Evolutionary conservation across 2,113 vertebrate genomes (phyloP), one percentile per base, ranked within the genome.

Genomic region (Porphyrio hochstetteri): DNA sequence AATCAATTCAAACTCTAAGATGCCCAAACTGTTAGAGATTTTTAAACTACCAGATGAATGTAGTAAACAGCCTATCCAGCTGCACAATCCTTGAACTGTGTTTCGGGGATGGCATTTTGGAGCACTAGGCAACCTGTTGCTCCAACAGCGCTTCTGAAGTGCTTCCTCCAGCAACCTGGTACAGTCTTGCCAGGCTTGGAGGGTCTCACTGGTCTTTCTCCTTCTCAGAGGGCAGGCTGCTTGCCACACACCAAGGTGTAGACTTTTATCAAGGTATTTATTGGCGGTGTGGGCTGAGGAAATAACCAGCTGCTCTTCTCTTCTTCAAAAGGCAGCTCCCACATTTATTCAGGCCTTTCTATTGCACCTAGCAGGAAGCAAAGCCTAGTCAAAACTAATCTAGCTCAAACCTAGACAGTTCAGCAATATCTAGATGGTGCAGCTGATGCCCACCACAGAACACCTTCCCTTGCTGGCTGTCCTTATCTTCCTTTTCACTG

Each of bases 21-120:
- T 61, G 27, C 4, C 7, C n/a, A 31, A 63, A 79, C 7, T 17
- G 2, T 40, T 70, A 25, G 36, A 80, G 29, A 56, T 80, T 68
- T 82, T 90, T 52, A 33, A 91, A 40, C 27, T 35, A 23, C 16
- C 7, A 61, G 19, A 28, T 28, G 10, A 86, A 86, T 3, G 10
- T 29, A 81, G 28, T 17, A 40, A 91, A 36, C 10, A 75, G 40
- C 17, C 67, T 14, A 4, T 71, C n/a, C 61, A 90, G 82, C 8
- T 13, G 2, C 25, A 9, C 14, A 36, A 8, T 18, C 36, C 46
- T 64, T 16, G 23, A 36, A 50, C 28, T 6, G 16, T 0, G 0
- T 1, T 7, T 19, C 53, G 40, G 31, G 28, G 28, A n/a, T 44
- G 10, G 15, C 11, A 6, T 53, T 71, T 35, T 20, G 28, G 42